phyloP scores from a whole-genome alignment of 2,113 vertebrate species.

The Gadus chalcogrammus region DNA sequence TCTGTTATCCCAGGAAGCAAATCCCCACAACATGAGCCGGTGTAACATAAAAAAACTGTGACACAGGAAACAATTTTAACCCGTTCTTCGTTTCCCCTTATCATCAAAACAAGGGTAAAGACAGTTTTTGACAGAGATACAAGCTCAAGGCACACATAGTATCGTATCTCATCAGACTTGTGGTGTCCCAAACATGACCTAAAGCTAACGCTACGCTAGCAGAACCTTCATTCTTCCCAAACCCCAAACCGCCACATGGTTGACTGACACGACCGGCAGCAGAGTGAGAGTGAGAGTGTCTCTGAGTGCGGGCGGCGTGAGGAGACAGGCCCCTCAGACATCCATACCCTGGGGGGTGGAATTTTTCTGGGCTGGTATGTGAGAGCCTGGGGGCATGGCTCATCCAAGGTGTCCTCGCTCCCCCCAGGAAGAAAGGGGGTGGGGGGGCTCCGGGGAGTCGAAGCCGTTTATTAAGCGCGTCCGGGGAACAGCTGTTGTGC shows the following conservation, averaged over 20 bases:
- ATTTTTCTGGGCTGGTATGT: constrained; percentile 56
- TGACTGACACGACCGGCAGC: constrained; percentile 44
- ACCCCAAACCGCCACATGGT: constrained; percentile 27
- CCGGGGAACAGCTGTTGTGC: constrained; percentile 71
- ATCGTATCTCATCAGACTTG: too few relatives aligned
- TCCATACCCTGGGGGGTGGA: constrained; percentile 63
- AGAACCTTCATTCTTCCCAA: too few relatives aligned
- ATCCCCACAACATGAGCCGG: too few relatives aligned
- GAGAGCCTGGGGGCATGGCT: constrained; percentile 49
- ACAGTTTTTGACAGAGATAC: too few relatives aligned
- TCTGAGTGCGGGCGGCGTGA: constrained; percentile 55
- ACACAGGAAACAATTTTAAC: too few relatives aligned
- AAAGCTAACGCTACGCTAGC: too few relatives aligned
- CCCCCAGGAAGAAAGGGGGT: constrained; percentile 36
- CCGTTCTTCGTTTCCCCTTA: too few relatives aligned
- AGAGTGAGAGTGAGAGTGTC: background rate
- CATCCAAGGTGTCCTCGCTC: constrained; percentile 44
- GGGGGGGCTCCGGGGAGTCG: constrained; percentile 41
- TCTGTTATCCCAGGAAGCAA: too few relatives aligned
- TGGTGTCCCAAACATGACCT: too few relatives aligned
- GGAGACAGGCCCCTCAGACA: constrained; percentile 67
- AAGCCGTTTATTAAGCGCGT: constrained; percentile 71
- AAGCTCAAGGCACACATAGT: too few relatives aligned
- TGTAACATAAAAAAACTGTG: too few relatives aligned
- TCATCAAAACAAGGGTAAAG: too few relatives aligned